Evolutionary conservation across 2,797 vertebrate genomes (phyloP), one percentile per base, ranked within the genome.

Genomic region (Danio choprae): DNA sequence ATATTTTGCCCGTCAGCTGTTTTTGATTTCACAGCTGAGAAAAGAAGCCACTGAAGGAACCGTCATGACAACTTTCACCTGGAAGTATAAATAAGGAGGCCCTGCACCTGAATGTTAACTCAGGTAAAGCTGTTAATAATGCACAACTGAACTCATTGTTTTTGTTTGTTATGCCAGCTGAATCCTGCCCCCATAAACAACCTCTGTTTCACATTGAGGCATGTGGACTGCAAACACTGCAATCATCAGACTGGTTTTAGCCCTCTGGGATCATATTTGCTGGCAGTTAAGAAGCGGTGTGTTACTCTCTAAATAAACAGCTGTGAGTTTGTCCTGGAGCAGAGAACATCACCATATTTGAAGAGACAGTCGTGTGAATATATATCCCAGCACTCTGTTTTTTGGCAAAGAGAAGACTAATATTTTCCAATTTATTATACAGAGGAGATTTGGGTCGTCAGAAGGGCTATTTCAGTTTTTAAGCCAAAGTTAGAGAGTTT

Each of bases 181-280:
- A 51, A 53, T 40, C 11, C 50, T 36, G 65, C 5, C 46, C 29
- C 11, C 15, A 55, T 70, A 55, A 48, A 68, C 20, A 67, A 67
- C 50, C 74, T 77, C 44, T 29, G 41, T 67, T 67, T 77, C 62
- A 67, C 74, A 77, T 36, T 77, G 51, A 29, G 62, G 62, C 62
- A 36, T 77, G 16, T 18, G 62, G 62, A 58, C 43, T 56, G 75
- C 53, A 77, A 58, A 77, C 63, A 77, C 41, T 50, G 53, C 44
- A 77, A 48, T 69, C 64, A 48, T 40, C 43, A 40, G 22, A 77
- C 75, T 29, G 22, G 53, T 77, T 63, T 63, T 20, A 63, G 43
- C 55, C 58, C 72, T 16, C 7, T 56, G 71, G 50, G 62, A 56
- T 55, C 7, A n/a, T 56, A 65, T 77, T 56, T 67, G 20, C 50